Percentiles rank a stretch among this genome's conserved stretches.
Evolutionary conservation across 2,113 vertebrate genomes (phyloP).

Genomic region (Brevimyrus niger): DNA sequence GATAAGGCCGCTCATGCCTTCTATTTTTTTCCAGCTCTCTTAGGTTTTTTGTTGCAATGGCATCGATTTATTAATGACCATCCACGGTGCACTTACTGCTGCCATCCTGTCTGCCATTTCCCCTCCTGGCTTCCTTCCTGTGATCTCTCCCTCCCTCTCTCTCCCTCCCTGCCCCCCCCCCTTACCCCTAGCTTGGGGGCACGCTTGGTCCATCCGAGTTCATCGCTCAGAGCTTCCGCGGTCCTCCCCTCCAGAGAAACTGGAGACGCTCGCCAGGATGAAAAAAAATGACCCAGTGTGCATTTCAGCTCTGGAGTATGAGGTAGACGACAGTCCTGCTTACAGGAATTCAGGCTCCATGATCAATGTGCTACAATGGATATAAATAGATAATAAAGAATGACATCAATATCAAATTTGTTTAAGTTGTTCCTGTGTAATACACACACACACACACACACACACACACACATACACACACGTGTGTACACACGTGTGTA

Average conservation of each 20-base stretch:
- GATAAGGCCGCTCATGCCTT: neutral
- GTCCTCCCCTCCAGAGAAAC: slow-evolving; percentile 6
- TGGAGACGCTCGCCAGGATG: neutral
- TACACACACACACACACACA: neutral
- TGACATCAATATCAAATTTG: neutral
- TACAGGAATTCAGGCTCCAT: slow-evolving; percentile 7
- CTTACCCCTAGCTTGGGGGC: neutral
- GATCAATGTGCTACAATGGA: neutral
- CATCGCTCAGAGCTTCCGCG: neutral
- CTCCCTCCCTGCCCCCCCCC: neutral
- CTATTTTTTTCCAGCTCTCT: slow-evolving; percentile 1
- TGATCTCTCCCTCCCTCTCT: neutral
- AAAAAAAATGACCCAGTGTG: neutral
- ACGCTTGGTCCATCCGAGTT: neutral
- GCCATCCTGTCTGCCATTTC: slow-evolving; percentile 14
- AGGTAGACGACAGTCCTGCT: neutral
- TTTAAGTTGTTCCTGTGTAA: neutral
- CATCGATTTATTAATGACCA: slow-evolving; percentile 27
- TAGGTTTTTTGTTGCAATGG: slow-evolving; percentile 19
- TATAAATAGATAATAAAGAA: slow-evolving; percentile 3
- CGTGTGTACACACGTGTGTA: too few relatives aligned
- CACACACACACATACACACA: too few relatives aligned
- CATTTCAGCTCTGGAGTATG: neutral
- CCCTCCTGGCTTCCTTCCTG: slow-evolving; percentile 3
- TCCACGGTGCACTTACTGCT: slow-evolving; percentile 11